Conservation (phyloP, 1,140 invertebrate genomes). For the Drosophila nasuta region DNA sequence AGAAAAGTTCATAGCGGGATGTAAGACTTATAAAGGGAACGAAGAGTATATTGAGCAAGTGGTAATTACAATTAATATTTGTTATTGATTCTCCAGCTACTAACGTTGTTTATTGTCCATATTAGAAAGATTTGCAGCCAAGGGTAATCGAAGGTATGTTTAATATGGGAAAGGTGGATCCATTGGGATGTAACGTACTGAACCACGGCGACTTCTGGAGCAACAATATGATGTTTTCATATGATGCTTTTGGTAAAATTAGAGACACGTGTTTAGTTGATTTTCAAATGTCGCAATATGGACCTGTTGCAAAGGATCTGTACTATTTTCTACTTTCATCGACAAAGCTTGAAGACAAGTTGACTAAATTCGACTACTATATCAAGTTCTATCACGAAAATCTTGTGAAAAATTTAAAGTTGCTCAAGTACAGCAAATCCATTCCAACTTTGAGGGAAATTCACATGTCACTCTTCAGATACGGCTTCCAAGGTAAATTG, state of each 20-base stretch:
- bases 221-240: constrained; percentile 88
- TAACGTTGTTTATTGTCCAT: background rate
- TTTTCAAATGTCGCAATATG: constrained; percentile 70
- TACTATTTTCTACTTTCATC: constrained; percentile 69
- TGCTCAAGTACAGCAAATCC: constrained; percentile 62
- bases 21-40: constrained; percentile 9
- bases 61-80: constrained; percentile 16
- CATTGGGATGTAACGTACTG: constrained; percentile 86
- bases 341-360: constrained; percentile 68
- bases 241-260: constrained; percentile 84
- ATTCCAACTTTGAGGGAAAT: constrained; percentile 61
- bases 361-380: constrained; percentile 73
- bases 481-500: constrained; percentile 60
- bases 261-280: constrained; percentile 65
- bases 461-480: constrained; percentile 51
- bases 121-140: constrained; percentile 1
- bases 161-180: constrained; percentile 52
- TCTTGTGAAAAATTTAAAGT: constrained; percentile 58
- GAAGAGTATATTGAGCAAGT: constrained; percentile 34
- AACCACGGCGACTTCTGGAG: constrained; percentile 87
- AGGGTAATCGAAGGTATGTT: constrained; percentile 42
- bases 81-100: background rate
- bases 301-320: constrained; percentile 64
- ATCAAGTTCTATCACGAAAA: constrained; percentile 71
- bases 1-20: constrained; percentile 9